phyloP scores from a whole-genome alignment of 1,140 invertebrate genomes.

The Helicorthomorpha holstii region DNA sequence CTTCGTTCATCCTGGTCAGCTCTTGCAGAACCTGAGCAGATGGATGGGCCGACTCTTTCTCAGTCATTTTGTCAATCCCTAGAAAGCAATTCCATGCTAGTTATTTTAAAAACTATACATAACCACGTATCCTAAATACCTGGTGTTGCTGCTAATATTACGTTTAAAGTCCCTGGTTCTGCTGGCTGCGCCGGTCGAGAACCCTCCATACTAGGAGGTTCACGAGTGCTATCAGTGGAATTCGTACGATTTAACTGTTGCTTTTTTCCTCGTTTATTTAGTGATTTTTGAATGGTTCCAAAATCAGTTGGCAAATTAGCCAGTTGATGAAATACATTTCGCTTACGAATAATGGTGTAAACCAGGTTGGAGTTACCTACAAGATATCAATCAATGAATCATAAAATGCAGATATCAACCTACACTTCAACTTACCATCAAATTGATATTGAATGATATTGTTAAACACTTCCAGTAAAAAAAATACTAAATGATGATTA shows the following conservation, averaged over 20 bases:
- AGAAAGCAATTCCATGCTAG: background rate
- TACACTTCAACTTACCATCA: slow-evolving; percentile 48
- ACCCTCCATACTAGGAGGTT: slow-evolving; percentile 53
- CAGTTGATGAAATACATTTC: slow-evolving; percentile 90
- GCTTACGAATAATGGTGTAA: slow-evolving; percentile 96
- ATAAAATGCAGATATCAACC: slow-evolving; percentile 3
- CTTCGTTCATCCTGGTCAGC: slow-evolving; percentile 13
- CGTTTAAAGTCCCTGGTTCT: slow-evolving; percentile 75
- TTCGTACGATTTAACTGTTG: slow-evolving; percentile 14
- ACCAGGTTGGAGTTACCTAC: slow-evolving; percentile 90
- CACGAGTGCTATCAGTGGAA: slow-evolving; percentile 14
- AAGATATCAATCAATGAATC: slow-evolving; percentile 8
- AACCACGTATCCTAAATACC: slow-evolving; percentile 22
- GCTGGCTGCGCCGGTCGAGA: slow-evolving; percentile 68
- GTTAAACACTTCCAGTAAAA: slow-evolving; percentile 97
- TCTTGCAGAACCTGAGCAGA: slow-evolving; percentile 21
- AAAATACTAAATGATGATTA: slow-evolving; percentile 97
- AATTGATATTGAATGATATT: slow-evolving; percentile 99
- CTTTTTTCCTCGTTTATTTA: slow-evolving; percentile 43
- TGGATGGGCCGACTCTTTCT: slow-evolving; percentile 74
- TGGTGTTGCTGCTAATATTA: slow-evolving; percentile 72
- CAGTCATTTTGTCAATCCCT: slow-evolving; percentile 87
- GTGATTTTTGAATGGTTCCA: slow-evolving; percentile 64
- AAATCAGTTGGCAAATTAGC: slow-evolving; percentile 91
- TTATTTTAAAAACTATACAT: background rate